Percentiles rank a stretch among this genome's conserved stretches.
phyloP scores from a whole-genome alignment of 2,888 invertebrate genomes.

The Orthonychiurus folsomi region DNA sequence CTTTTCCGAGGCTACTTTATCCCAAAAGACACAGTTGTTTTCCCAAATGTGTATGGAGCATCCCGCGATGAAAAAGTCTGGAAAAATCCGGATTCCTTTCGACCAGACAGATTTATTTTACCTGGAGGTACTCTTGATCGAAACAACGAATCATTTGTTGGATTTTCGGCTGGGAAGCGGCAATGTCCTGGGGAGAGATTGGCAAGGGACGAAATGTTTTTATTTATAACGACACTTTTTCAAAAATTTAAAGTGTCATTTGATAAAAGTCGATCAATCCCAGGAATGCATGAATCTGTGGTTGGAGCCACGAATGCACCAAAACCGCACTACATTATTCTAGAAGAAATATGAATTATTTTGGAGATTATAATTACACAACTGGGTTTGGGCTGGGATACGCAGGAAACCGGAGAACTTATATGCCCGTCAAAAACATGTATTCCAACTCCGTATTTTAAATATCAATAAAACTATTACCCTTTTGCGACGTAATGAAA shows the following conservation, averaged over 20 bases:
- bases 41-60: conserved; percentile 33
- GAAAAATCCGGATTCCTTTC: conserved; percentile 40
- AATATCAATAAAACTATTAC: too few species aligned
- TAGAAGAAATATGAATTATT: too few species aligned
- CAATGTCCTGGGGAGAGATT: conserved; percentile 26
- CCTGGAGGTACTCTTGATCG: conserved; percentile 29
- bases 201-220: conserved; percentile 34
- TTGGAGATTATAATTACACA: too few species aligned
- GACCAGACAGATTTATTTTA: conserved; percentile 41
- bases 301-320: too few species aligned
- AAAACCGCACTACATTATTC: too few species aligned
- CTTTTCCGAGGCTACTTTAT: conserved; percentile 37
- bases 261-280: too few species aligned
- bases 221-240: conserved; percentile 33
- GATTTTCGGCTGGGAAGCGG: conserved; percentile 30
- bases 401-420: too few species aligned
- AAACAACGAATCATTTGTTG: conserved; percentile 37
- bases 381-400: too few species aligned
- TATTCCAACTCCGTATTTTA: too few species aligned
- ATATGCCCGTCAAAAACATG: too few species aligned
- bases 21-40: conserved; percentile 35
- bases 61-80: conserved; percentile 38
- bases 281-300: too few species aligned
- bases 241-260: conserved; percentile 33
- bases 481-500: too few species aligned